A percentile compares a stretch with the other conserved stretches of the same genome.
Conservation (phyloP, 2,113 vertebrate species). For the Ageneiosus marmoratus region DNA sequence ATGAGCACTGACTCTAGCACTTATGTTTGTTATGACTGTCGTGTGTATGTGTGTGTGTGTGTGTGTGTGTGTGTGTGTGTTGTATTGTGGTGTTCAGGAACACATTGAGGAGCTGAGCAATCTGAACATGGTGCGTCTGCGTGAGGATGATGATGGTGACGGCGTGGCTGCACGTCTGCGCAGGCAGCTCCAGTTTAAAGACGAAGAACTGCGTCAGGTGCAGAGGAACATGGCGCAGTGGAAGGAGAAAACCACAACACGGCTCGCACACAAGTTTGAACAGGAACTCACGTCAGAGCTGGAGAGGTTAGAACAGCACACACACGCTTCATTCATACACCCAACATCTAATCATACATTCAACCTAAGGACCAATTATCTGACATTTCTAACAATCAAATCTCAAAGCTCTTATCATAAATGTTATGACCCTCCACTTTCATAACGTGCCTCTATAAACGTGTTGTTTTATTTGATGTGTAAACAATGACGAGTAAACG, state of each 20-base stretch:
- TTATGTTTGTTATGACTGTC: too few species aligned
- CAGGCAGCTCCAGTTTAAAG: constrained; percentile 71
- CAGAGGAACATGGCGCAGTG: constrained; percentile 71
- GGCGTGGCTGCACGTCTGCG: constrained; percentile 56
- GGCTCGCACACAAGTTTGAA: constrained; percentile 69
- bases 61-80: background rate
- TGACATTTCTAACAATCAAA: too few species aligned
- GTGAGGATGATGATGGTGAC: constrained; percentile 52
- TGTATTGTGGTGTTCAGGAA: constrained; percentile 67
- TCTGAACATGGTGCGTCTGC: constrained; percentile 57
- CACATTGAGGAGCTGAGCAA: constrained; percentile 74
- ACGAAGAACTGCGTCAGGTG: constrained; percentile 68
- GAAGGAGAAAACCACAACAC: constrained; percentile 71
- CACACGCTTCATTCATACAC: background rate
- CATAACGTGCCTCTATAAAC: background rate
- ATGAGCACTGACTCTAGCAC: too few species aligned
- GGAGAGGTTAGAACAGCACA: constrained; percentile 66
- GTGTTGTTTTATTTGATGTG: background rate
- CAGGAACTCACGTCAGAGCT: constrained; percentile 70
- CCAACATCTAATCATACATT: background rate
- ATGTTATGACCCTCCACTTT: background rate
- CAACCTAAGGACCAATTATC: too few species aligned
- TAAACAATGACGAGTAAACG: background rate
- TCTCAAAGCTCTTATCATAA: too few species aligned
- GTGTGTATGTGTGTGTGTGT: too few species aligned